phyloP scores from a whole-genome alignment of 2,113 vertebrate species.

The Illadopsis cleaveri region DNA sequence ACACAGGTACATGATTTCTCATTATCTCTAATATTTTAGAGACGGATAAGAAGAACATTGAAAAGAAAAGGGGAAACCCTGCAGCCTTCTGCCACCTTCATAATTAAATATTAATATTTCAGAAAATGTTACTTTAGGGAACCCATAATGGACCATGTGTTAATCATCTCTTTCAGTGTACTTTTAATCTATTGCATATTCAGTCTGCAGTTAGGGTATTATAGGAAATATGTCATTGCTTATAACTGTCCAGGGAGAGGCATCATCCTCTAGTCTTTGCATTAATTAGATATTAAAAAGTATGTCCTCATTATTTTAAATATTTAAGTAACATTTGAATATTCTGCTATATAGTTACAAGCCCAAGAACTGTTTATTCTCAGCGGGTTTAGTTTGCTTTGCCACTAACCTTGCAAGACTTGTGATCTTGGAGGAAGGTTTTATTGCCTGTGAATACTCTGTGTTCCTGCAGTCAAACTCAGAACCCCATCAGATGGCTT shows the following conservation, averaged over 20 bases:
- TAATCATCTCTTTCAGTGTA: constrained; percentile 52
- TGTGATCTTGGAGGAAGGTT: background rate
- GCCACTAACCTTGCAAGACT: background rate
- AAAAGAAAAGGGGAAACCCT: constrained; percentile 46
- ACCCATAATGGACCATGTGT: constrained; percentile 5
- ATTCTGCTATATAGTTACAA: background rate
- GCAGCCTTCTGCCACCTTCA: constrained; percentile 15
- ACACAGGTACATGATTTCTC: constrained; percentile 72
- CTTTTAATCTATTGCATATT: constrained; percentile 32
- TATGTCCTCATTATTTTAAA: background rate
- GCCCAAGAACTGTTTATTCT: background rate
- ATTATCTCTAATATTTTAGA: constrained; percentile 74
- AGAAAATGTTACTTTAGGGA: constrained; percentile 60
- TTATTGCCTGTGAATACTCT: background rate
- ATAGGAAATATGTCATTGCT: constrained; percentile 41
- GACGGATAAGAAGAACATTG: constrained; percentile 55
- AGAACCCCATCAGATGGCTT: rapidly evolving
- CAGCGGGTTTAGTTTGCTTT: background rate
- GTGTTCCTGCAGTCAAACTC: background rate
- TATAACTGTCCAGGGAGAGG: constrained; percentile 32
- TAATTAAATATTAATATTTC: constrained; percentile 76
- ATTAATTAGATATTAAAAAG: constrained; percentile 17
- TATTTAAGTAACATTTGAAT: background rate
- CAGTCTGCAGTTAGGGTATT: constrained; percentile 8
- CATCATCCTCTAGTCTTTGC: background rate